These are phyloP conservation scores for Myodes glareolus DNA, from an alignment of 2,113 vertebrate genomes.

Conservation along the genomic window DNA sequence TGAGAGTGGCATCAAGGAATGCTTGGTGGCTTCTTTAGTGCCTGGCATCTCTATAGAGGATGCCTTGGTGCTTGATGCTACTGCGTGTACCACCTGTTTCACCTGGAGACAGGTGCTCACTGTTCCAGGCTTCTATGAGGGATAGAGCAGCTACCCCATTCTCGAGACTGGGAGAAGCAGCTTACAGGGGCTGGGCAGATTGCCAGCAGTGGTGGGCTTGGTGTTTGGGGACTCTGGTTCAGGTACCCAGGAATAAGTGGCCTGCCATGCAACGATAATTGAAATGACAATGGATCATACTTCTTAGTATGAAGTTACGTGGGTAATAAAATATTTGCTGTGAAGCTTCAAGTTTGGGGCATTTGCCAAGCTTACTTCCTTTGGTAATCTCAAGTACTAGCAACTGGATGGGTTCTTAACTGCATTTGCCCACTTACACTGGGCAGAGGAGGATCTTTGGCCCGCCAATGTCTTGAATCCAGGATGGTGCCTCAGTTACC, in stretches of 20 bases:
- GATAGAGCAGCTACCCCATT: not conserved
- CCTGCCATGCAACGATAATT: not conserved
- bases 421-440: not conserved
- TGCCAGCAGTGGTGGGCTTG: not conserved
- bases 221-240: not conserved
- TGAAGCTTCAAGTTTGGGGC: not conserved
- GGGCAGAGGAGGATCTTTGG: not conserved
- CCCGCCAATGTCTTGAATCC: not conserved
- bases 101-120: not conserved
- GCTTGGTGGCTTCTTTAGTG: not conserved
- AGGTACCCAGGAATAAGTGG: not conserved
- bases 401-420: not conserved
- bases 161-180: not conserved
- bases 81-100: not conserved
- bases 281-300: not conserved
- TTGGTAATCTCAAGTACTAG: not conserved
- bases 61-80: not conserved
- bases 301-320: not conserved
- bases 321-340: not conserved
- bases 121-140: not conserved
- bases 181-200: not conserved
- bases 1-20: not conserved
- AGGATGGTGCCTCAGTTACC: not conserved
- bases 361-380: conserved; percentile 10
- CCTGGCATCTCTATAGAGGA: not conserved